Conservation (phyloP, 2,113 vertebrate genomes). For the Anguilla rostrata region DNA sequence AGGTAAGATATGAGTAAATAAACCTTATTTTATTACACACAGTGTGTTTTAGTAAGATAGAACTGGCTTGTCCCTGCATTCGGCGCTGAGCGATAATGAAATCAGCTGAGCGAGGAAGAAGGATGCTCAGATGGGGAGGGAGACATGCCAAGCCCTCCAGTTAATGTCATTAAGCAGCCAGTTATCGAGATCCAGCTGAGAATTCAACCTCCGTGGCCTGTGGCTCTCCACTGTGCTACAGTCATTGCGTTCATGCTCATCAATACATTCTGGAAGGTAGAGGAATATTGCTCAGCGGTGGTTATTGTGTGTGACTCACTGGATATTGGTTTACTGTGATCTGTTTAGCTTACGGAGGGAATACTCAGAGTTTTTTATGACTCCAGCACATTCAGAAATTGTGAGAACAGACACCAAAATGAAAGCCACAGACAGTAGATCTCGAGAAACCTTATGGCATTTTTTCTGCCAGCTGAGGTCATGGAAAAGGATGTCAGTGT, state of each 20-base stretch:
- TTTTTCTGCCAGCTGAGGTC: not conserved
- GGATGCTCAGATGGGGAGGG: not conserved
- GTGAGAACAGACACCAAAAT: not conserved
- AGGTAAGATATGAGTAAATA: not conserved
- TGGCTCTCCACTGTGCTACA: not conserved
- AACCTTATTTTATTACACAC: not conserved
- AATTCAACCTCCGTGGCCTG: slow-evolving; percentile 23
- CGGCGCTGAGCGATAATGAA: slow-evolving; percentile 19
- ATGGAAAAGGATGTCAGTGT: not conserved
- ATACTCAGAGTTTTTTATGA: not conserved
- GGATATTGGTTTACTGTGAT: not conserved
- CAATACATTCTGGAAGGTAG: not conserved
- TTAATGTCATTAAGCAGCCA: slow-evolving; percentile 25
- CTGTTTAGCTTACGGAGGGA: not conserved
- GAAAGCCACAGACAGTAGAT: not conserved
- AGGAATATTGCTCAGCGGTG: not conserved
- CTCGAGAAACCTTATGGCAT: not conserved
- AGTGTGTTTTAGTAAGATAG: not conserved
- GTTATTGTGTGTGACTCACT: not conserved
- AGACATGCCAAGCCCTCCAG: slow-evolving; percentile 14
- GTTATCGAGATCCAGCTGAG: slow-evolving; percentile 29
- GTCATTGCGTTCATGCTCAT: not conserved
- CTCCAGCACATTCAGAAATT: not conserved
- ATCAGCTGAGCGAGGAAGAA: slow-evolving; percentile 5
- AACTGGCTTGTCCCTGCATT: slow-evolving; percentile 30